Percentiles rank a stretch among this genome's conserved stretches.
Evolutionary conservation across 2,888 invertebrate species (phyloP).

Genomic region (Cylloceria caligata): DNA sequence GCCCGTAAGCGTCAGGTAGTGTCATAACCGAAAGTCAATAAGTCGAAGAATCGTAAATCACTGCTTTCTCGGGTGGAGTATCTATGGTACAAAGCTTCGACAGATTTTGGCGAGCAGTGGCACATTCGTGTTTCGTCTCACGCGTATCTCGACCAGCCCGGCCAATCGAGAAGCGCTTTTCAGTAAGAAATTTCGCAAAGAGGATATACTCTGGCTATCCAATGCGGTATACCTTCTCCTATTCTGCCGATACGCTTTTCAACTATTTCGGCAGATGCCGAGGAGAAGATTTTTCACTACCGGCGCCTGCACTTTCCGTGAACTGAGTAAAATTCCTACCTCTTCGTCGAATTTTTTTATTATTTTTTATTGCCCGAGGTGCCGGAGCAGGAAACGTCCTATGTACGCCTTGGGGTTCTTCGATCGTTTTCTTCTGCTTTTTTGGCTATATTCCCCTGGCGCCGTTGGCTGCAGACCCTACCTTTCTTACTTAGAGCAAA

Average conservation of each 20-base stretch:
- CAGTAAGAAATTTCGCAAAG: background rate
- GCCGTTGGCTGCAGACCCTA: constrained; percentile 16
- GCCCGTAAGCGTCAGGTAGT: constrained; percentile 73
- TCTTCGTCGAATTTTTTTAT: background rate
- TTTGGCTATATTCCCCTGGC: constrained; percentile 30
- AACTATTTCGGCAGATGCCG: constrained; percentile 38
- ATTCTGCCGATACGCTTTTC: background rate
- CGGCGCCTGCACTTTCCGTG: constrained; percentile 23
- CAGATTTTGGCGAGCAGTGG: constrained; percentile 5
- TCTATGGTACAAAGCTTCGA: constrained; percentile 4
- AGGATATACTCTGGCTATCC: background rate
- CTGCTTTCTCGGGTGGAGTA: constrained; percentile 27
- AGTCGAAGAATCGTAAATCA: constrained; percentile 78
- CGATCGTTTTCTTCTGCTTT: constrained; percentile 9
- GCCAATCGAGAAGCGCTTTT: background rate
- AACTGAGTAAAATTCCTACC: background rate
- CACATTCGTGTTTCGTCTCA: constrained; percentile 2
- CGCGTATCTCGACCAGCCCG: background rate
- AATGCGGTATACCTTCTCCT: background rate
- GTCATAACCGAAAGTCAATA: constrained; percentile 78
- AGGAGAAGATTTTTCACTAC: constrained; percentile 13
- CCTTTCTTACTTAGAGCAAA: constrained; percentile 9
- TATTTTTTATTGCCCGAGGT: constrained; percentile 19
- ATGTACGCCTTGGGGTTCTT: constrained; percentile 17
- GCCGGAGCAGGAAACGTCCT: constrained; percentile 16